These are phyloP conservation scores for Rhagium mordax DNA, from an alignment of 2,888 invertebrate species.

Conservation along the genomic window DNA sequence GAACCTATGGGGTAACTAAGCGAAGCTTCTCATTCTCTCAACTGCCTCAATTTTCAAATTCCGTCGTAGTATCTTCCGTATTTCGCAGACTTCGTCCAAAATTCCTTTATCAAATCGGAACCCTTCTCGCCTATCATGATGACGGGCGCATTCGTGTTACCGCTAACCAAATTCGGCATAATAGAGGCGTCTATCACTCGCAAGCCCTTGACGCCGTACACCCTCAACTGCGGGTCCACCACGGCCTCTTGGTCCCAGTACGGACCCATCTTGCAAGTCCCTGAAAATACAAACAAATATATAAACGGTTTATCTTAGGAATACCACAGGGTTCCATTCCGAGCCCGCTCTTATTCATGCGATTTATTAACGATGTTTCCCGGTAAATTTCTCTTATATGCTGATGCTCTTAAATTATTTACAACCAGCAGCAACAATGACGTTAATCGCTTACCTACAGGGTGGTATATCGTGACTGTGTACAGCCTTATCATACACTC, in stretches of 20 bases:
- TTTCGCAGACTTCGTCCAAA: constrained; percentile 76
- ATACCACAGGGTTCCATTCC: no score
- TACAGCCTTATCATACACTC: constrained; percentile 91
- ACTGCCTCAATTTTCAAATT: not conserved
- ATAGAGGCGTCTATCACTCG: constrained; percentile 89
- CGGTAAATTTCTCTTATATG: no score
- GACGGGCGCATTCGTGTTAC: constrained; percentile 89
- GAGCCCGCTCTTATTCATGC: no score
- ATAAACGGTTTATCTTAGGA: no score
- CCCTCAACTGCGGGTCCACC: constrained; percentile 84
- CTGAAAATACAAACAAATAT: constrained; percentile 64
- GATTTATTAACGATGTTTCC: no score
- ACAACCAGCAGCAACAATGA: no score
- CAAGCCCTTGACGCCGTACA: constrained; percentile 85
- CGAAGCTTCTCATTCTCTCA: not conserved
- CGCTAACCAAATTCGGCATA: constrained; percentile 89
- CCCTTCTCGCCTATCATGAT: constrained; percentile 95
- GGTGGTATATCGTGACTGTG: constrained; percentile 89
- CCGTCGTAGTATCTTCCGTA: constrained; percentile 39
- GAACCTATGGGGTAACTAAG: not conserved
- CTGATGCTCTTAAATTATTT: no score
- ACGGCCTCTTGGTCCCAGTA: constrained; percentile 89
- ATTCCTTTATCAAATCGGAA: constrained; percentile 89
- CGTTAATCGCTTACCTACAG: constrained; percentile 76
- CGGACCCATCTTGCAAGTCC: constrained; percentile 93